Evolutionary conservation across 2,113 vertebrate genomes (phyloP), one percentile per base, ranked within the genome.

Genomic region (Nettapus auritus): DNA sequence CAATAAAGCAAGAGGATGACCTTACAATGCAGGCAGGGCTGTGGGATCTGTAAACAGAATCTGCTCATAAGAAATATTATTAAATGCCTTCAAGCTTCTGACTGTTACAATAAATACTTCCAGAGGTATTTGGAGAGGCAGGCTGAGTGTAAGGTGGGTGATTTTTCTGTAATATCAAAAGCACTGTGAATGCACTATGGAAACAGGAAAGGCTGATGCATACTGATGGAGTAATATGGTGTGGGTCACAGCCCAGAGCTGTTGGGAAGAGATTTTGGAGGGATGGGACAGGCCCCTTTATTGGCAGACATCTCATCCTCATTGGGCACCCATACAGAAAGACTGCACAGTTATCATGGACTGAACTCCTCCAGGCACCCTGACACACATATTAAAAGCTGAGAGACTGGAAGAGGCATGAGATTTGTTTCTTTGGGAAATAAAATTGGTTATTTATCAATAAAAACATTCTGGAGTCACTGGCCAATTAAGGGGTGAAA

Each of bases 41-140:
- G 42, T 81, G 88, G 56, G 38, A 86, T 81, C 46, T 7, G 13
- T 68, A 78, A 86, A 90, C 46, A 92, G 73, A 90, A 71, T 64
- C 46, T 70, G 38, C 52, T 81, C 38, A 34, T 78, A 88, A 86
- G 86, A 94, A 92, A 70, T 86, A 46, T 73, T 85, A 89, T 88
- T 95, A 84, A 96, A 84, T 66, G 34, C 33, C 90, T 44, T 89
- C 48, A 71, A 79, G 71, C 48, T 93, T 89, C 89, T 86, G 80
- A 64, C 62, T 74, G 78, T 46, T 2, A 2, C 29, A 73, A 86
- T 69, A 77, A 96, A 87, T n/a, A 57, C 13, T 52, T 67, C 52
- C 0, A 1, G 55, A 82, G 36, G 63, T 29, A 53, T 64, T 26
- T 86, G 91, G 90, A 88, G 33, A 82, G 70, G 42, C 64, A 4